Percentiles rank a stretch among this genome's conserved stretches.
phyloP scores from a whole-genome alignment of 2,797 vertebrate genomes.

The Centropyge bicolor region DNA sequence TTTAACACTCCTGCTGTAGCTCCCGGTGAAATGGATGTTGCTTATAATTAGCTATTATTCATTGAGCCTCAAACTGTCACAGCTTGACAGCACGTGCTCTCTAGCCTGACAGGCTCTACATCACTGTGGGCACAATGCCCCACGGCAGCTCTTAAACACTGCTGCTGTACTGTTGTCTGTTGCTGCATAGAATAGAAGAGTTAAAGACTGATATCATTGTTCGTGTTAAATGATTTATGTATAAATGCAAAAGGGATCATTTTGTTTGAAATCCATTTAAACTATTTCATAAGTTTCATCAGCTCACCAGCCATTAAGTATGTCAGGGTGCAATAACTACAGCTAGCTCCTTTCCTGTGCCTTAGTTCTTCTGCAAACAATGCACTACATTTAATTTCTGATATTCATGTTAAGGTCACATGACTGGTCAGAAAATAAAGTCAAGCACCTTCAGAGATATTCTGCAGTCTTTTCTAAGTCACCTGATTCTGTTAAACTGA shows the following conservation, averaged over 20 bases:
- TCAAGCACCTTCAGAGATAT: neutral
- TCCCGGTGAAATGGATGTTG: conserved; percentile 12
- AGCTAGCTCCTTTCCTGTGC: neutral
- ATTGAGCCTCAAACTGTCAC: conserved; percentile 1
- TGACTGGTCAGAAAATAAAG: neutral
- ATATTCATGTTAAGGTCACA: neutral
- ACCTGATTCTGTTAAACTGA: neutral
- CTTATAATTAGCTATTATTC: conserved; percentile 21
- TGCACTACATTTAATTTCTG: conserved; percentile 3
- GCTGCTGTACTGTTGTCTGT: neutral
- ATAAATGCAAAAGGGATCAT: conserved; percentile 19
- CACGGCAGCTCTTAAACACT: neutral
- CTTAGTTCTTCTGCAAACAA: neutral
- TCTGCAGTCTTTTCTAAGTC: neutral
- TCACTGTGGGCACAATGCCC: neutral
- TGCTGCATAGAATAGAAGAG: neutral
- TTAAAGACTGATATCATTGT: neutral
- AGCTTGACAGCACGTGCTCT: neutral
- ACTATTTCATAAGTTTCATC: neutral
- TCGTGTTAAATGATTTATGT: neutral
- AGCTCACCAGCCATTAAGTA: neutral
- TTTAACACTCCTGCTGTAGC: neutral
- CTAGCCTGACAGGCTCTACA: conserved; percentile 5
- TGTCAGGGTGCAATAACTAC: neutral
- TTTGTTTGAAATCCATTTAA: too few relatives aligned